These are phyloP conservation scores for Embiotoca jacksoni DNA, from an alignment of 2,113 vertebrate species.

Conservation along the genomic window DNA sequence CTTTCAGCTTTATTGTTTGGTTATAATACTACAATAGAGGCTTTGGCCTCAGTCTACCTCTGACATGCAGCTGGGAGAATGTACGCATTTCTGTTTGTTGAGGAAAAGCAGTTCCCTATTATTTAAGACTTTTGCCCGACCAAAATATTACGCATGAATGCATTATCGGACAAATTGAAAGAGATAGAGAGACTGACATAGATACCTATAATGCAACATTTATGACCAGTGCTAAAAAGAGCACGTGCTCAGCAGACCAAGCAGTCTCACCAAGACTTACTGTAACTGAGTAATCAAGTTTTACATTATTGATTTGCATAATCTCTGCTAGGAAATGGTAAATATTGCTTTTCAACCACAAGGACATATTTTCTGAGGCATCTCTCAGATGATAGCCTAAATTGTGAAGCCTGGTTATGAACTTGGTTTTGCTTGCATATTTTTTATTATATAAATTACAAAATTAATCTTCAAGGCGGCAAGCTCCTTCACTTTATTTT, in stretches of 20 bases:
- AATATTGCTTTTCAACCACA: constrained; percentile 41
- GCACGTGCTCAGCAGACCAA: background rate
- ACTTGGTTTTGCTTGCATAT: constrained; percentile 32
- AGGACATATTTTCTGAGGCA: constrained; percentile 43
- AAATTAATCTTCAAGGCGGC: constrained; percentile 33
- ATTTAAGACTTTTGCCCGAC: background rate
- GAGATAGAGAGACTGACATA: background rate
- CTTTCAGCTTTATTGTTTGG: constrained; percentile 62
- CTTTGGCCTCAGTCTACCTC: constrained; percentile 29
- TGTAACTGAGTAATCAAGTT: constrained; percentile 32
- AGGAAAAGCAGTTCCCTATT: background rate
- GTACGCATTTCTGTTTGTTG: background rate
- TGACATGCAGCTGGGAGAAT: constrained; percentile 21
- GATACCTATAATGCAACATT: background rate
- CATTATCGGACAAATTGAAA: background rate
- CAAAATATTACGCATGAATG: background rate
- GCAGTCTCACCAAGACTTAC: background rate
- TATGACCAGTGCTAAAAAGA: constrained; percentile 1
- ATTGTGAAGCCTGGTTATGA: constrained; percentile 26
- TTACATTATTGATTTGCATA: constrained; percentile 41
- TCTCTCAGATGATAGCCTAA: constrained; percentile 36
- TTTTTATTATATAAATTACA: background rate
- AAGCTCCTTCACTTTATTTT: background rate
- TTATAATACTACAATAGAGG: constrained; percentile 40
- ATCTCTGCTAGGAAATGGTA: constrained; percentile 23